Evolutionary conservation across 2,888 invertebrate species (phyloP).

Genomic region (Leucoptera coffeella): DNA sequence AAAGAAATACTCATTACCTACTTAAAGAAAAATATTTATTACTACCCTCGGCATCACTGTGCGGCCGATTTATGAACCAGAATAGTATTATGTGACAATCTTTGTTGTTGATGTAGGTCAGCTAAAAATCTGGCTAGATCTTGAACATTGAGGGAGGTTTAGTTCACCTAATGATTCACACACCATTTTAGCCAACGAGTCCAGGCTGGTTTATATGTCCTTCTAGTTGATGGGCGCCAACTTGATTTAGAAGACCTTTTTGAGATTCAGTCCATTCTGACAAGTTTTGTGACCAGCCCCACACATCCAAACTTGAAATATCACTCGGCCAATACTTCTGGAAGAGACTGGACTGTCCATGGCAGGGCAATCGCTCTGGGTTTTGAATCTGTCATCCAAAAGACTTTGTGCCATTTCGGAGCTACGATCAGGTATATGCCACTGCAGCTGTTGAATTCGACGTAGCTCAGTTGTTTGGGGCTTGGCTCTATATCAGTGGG

Average conservation of each 20-base stretch:
- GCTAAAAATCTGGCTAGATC: constrained; percentile 1
- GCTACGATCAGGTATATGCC: constrained; percentile 4
- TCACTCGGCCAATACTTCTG: background rate
- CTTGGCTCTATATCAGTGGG: too few species aligned
- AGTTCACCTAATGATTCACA: background rate
- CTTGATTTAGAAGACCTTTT: background rate
- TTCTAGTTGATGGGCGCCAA: constrained; percentile 1
- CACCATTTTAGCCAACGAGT: constrained; percentile 1
- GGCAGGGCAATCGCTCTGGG: background rate
- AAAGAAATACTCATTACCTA: too few species aligned
- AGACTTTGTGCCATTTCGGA: constrained; percentile 1
- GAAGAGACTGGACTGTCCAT: constrained; percentile 1
- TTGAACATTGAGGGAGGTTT: background rate
- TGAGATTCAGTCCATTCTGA: constrained; percentile 1
- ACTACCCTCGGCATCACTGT: too few species aligned
- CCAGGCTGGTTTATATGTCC: constrained; percentile 1
- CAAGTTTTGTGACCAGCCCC: constrained; percentile 1
- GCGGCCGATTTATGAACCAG: constrained; percentile 1
- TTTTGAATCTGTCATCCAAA: constrained; percentile 1
- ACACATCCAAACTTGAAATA: too few species aligned
- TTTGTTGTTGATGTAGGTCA: background rate
- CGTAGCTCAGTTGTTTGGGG: too few species aligned
- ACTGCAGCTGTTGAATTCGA: too few species aligned
- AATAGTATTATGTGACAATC: background rate
- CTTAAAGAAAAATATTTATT: too few species aligned